Evolutionary conservation across 2,113 vertebrate species (phyloP).

Genomic region (Mobula birostris): DNA sequence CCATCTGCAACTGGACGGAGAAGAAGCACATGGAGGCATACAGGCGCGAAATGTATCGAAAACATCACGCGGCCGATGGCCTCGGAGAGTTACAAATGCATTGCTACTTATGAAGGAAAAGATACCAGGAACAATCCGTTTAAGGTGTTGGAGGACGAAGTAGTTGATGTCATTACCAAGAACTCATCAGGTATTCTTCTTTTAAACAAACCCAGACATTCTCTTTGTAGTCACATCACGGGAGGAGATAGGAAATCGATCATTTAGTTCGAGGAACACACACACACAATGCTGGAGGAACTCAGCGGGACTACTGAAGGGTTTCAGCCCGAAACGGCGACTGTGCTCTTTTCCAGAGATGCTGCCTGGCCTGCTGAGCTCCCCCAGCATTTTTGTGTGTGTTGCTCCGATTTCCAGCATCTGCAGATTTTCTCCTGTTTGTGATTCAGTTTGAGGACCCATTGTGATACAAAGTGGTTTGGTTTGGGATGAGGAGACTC

Average conservation of each 20-base stretch:
- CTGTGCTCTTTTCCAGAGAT: too few relatives aligned
- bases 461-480: not conserved
- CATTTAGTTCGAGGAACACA: not conserved
- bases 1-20: slow-evolving; percentile 47
- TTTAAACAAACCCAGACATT: too few relatives aligned
- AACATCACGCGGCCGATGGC: slow-evolving; percentile 58
- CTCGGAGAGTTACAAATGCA: slow-evolving; percentile 63
- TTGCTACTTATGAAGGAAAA: slow-evolving; percentile 71
- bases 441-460: not conserved
- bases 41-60: not conserved
- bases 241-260: not conserved
- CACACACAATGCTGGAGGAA: too few relatives aligned
- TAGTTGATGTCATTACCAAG: slow-evolving; percentile 75
- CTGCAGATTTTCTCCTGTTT: too few relatives aligned
- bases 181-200: slow-evolving; percentile 66
- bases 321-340: too few relatives aligned
- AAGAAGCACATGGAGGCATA: slow-evolving; percentile 35
- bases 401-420: too few relatives aligned
- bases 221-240: not conserved
- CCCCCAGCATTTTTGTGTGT: too few relatives aligned
- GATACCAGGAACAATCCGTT: slow-evolving; percentile 71
- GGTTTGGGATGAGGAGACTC: not conserved
- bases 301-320: too few relatives aligned
- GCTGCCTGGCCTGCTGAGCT: too few relatives aligned
- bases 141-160: slow-evolving; percentile 54